Conservation (phyloP, 2,888 invertebrate species). For the Hedychridium roseum region DNA sequence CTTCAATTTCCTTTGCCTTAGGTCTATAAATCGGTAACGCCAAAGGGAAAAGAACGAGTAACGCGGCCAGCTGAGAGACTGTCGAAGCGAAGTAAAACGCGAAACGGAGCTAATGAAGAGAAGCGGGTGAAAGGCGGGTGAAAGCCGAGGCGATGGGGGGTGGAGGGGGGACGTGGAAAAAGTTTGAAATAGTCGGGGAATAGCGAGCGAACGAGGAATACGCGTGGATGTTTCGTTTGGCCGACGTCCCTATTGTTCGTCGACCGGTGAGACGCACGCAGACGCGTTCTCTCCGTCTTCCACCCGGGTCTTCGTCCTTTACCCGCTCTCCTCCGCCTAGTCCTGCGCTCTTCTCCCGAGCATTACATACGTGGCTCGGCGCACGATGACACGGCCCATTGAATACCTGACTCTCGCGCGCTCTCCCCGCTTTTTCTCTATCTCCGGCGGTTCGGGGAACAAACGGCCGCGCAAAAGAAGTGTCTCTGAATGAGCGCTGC, state of each 20-base stretch:
- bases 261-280: conserved; percentile 20
- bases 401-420: conserved; percentile 36
- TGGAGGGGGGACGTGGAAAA: conserved; percentile 9
- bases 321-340: conserved; percentile 6
- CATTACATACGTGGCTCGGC: conserved; percentile 22
- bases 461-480: conserved; percentile 51
- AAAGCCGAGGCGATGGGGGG: conserved; percentile 11
- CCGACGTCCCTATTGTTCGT: conserved; percentile 34
- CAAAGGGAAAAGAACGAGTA: too few species aligned
- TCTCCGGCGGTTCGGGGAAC: conserved; percentile 24
- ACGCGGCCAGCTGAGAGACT: too few species aligned
- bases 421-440: conserved; percentile 12
- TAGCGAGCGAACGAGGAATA: conserved; percentile 4
- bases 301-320: conserved; percentile 1
- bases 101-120: conserved; percentile 6
- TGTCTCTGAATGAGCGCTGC: conserved; percentile 44
- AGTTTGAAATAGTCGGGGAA: conserved; percentile 5
- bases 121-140: conserved; percentile 5
- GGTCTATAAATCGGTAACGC: too few species aligned
- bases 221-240: conserved; percentile 16
- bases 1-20: too few species aligned
- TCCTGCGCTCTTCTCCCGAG: conserved; percentile 11
- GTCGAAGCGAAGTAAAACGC: too few species aligned
- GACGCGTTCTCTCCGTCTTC: conserved; percentile 8
- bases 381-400: conserved; percentile 46